Conservation (phyloP, 2,113 vertebrate genomes). For the Heptranchias perlo region DNA sequence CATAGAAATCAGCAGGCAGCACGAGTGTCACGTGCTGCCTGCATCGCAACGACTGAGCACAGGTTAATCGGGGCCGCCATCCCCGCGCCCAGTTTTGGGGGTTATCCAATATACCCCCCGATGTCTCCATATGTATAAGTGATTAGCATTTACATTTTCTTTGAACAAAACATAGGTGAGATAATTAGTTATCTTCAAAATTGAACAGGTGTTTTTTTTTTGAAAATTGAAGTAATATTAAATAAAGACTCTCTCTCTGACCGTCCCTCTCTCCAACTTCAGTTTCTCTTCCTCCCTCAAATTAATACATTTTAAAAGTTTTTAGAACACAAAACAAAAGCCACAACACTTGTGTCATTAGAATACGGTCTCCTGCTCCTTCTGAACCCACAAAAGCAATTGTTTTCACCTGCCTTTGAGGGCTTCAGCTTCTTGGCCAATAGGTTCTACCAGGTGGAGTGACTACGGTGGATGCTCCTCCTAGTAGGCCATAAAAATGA, state of each 20-base stretch:
- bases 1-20: too few species aligned
- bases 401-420: constrained; percentile 2
- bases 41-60: too few species aligned
- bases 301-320: background rate
- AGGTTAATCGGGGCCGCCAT: too few species aligned
- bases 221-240: background rate
- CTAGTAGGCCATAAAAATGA: background rate
- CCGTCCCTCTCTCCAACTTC: too few species aligned
- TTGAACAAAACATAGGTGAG: background rate
- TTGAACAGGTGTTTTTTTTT: too few species aligned
- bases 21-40: too few species aligned
- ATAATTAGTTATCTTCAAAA: too few species aligned
- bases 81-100: too few species aligned
- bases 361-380: background rate
- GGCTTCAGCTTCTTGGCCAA: background rate
- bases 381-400: background rate
- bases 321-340: background rate
- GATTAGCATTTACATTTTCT: background rate
- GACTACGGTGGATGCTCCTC: background rate
- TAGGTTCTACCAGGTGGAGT: background rate
- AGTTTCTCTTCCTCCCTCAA: background rate
- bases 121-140: too few species aligned
- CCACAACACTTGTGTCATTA: background rate
- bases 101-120: too few species aligned
- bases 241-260: background rate